Conservation (phyloP, 2,888 invertebrate species). For the Limnephilus lunatus region DNA sequence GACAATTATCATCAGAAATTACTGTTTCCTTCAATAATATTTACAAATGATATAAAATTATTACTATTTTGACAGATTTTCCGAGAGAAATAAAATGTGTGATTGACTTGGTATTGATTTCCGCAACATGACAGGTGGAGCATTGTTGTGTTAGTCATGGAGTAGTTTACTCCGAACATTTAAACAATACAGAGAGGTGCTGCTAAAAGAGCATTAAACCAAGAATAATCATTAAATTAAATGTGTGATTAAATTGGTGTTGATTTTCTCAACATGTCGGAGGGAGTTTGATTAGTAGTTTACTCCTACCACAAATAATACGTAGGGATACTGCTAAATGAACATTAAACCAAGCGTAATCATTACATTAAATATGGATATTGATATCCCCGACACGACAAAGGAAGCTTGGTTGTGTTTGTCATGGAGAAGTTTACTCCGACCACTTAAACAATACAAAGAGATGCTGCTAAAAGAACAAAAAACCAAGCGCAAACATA, state of each 20-base stretch:
- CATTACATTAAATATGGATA: not conserved
- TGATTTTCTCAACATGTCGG: not conserved
- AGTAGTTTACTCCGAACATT: too few relatives aligned
- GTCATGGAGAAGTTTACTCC: not conserved
- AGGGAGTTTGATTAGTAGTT: not conserved
- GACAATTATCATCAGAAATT: too few relatives aligned
- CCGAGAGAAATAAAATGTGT: not conserved
- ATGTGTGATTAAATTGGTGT: too few relatives aligned
- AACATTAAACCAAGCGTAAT: not conserved
- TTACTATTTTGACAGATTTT: not conserved
- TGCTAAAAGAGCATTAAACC: too few relatives aligned
- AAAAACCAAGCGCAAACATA: too few relatives aligned
- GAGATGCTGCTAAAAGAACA: too few relatives aligned
- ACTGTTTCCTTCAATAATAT: not conserved
- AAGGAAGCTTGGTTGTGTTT: not conserved
- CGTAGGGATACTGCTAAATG: not conserved
- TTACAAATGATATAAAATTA: not conserved
- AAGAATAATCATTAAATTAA: too few relatives aligned
- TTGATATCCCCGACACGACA: not conserved
- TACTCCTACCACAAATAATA: not conserved
- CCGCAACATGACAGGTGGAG: too few relatives aligned
- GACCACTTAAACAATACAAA: not conserved
- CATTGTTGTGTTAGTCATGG: too few relatives aligned
- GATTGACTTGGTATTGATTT: not conserved
- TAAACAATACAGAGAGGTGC: too few relatives aligned